Evolutionary conservation across 2,113 vertebrate species (phyloP).

Genomic region (Aldabrachelys gigantea): DNA sequence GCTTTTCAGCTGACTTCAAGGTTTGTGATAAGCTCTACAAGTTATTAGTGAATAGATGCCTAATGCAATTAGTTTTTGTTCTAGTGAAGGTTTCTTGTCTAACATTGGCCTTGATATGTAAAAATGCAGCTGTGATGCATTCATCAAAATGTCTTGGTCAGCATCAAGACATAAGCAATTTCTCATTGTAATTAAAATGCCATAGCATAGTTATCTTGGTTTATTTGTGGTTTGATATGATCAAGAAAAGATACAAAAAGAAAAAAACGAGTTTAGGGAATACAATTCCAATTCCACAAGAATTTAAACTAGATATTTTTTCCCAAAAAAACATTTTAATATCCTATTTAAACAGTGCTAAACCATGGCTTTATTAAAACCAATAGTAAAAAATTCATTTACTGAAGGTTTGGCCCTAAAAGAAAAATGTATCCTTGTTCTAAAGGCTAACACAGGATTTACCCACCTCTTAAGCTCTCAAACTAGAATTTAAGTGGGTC

Average conservation of each 20-base stretch:
- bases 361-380: background rate
- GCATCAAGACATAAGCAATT: background rate
- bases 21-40: background rate
- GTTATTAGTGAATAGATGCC: background rate
- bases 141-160: background rate
- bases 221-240: background rate
- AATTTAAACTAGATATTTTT: background rate
- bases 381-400: background rate
- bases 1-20: background rate
- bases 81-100: background rate
- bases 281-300: background rate
- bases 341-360: background rate
- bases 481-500: background rate
- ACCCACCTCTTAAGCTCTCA: background rate
- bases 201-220: background rate
- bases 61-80: background rate
- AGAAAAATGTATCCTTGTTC: background rate
- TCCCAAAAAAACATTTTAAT: constrained; percentile 1
- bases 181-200: background rate
- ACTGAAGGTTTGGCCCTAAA: background rate
- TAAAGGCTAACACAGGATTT: background rate
- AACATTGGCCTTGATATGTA: background rate
- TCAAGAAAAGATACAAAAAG: background rate
- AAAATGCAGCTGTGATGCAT: constrained; percentile 11
- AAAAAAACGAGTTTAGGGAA: background rate